A percentile compares a stretch with the other conserved stretches of the same genome.
Evolutionary conservation across 2,888 invertebrate species (phyloP).

Genomic region (Erebia epiphron): DNA sequence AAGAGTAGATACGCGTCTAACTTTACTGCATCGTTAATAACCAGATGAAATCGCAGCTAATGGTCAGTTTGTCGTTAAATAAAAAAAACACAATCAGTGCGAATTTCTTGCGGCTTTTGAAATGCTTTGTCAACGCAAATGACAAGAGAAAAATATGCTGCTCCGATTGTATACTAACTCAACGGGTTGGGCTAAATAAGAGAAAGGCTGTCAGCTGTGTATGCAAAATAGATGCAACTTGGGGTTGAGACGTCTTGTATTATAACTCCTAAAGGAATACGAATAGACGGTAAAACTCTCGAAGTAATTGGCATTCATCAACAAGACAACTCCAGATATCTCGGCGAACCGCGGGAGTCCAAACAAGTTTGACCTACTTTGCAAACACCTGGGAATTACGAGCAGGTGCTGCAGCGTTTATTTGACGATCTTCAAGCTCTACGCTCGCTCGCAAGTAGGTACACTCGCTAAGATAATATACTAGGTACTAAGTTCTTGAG

Average conservation of each 20-base stretch:
- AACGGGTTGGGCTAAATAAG: no score
- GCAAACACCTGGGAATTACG: conserved; percentile 69
- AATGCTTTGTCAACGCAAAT: no score
- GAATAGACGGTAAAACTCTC: conserved; percentile 46
- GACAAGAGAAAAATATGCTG: no score
- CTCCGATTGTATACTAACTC: background rate
- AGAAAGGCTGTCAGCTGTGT: no score
- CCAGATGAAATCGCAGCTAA: no score
- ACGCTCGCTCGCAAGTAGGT: background rate
- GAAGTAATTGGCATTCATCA: conserved; percentile 59
- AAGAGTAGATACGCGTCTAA: no score
- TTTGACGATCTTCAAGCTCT: conserved; percentile 52
- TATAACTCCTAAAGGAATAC: background rate
- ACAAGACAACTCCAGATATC: conserved; percentile 57
- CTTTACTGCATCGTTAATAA: no score
- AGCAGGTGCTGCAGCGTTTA: conserved; percentile 67
- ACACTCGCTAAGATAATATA: background rate
- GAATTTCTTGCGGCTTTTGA: no score
- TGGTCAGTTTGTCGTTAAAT: no score
- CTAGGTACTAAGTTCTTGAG: no score
- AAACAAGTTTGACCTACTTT: conserved; percentile 53
- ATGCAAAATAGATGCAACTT: background rate
- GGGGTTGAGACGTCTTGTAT: background rate
- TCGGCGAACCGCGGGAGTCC: conserved; percentile 54
- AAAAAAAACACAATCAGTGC: no score